Percentiles rank a stretch among this genome's conserved stretches.
These are phyloP conservation scores for Andrena hattorfiana DNA, from an alignment of 2,888 invertebrate genomes.

Conservation along the genomic window DNA sequence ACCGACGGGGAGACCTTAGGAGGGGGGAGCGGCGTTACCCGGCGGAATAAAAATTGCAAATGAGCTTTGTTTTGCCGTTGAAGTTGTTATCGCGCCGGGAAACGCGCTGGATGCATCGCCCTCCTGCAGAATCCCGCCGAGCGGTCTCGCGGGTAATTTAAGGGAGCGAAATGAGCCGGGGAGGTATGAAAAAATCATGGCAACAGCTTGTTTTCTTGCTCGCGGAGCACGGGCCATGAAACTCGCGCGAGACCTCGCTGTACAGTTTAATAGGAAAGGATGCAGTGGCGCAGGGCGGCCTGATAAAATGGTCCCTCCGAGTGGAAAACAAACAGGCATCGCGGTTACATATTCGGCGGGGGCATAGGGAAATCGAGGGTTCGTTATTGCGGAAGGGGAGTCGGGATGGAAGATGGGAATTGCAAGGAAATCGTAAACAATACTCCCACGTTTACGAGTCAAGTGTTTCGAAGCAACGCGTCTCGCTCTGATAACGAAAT, in stretches of 20 bases:
- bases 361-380: not conserved
- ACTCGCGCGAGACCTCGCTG: not conserved
- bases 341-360: not conserved
- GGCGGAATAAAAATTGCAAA: slow-evolving; percentile 46
- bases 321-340: not conserved
- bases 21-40: not conserved
- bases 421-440: not conserved
- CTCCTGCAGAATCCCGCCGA: slow-evolving; percentile 1
- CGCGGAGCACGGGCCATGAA: not conserved
- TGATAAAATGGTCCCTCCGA: not conserved
- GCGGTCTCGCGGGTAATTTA: slow-evolving; percentile 47
- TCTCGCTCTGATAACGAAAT: slow-evolving; percentile 39
- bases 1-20: not conserved
- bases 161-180: slow-evolving; percentile 22
- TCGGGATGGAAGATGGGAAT: not conserved
- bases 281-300: not conserved
- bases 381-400: too few relatives aligned
- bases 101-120: slow-evolving; percentile 15
- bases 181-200: slow-evolving; percentile 40
- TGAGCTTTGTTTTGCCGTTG: slow-evolving; percentile 31
- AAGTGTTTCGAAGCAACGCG: slow-evolving; percentile 1
- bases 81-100: slow-evolving; percentile 41
- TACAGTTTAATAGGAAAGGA: not conserved
- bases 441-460: slow-evolving; percentile 1
- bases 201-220: slow-evolving; percentile 19